Conservation (phyloP, 2,888 invertebrate genomes). For the Diarsia dahlii region DNA sequence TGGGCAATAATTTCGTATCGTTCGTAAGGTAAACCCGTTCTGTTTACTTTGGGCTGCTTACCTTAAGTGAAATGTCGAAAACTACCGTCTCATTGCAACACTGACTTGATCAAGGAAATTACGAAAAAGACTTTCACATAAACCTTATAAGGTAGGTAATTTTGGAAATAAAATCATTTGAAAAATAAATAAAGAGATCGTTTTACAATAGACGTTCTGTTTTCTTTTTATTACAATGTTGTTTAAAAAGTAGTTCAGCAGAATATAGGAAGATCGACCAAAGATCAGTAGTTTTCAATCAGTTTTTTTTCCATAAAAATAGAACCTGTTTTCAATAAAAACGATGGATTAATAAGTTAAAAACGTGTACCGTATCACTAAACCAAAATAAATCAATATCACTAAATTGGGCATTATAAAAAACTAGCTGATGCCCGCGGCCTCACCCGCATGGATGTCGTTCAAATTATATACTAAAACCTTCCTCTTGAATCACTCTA, state of each 20-base stretch:
- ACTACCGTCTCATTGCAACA: constrained; percentile 26
- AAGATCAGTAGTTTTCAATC: constrained; percentile 2
- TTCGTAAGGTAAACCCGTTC: constrained; percentile 46
- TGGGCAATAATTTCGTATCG: constrained; percentile 52
- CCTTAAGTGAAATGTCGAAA: constrained; percentile 46
- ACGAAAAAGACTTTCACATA: constrained; percentile 17
- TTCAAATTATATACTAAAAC: no score
- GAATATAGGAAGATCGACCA: not conserved
- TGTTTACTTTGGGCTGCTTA: constrained; percentile 52
- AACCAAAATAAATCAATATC: constrained; percentile 17
- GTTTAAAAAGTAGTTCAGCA: no score
- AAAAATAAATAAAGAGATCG: not conserved
- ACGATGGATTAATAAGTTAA: constrained; percentile 8
- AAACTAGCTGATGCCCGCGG: no score
- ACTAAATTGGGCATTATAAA: no score
- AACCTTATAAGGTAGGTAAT: not conserved
- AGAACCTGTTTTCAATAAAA: constrained; percentile 25
- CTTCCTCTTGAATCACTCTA: no score
- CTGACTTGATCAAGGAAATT: constrained; percentile 20
- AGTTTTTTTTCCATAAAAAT: constrained; percentile 18
- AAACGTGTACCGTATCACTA: not conserved
- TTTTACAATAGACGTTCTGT: not conserved
- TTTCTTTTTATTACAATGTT: not conserved
- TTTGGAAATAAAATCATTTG: not conserved
- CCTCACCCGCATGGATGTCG: no score